Base-by-base conservation (phyloP, 1,140 invertebrate species). In the Sinella curviseta region DNA sequence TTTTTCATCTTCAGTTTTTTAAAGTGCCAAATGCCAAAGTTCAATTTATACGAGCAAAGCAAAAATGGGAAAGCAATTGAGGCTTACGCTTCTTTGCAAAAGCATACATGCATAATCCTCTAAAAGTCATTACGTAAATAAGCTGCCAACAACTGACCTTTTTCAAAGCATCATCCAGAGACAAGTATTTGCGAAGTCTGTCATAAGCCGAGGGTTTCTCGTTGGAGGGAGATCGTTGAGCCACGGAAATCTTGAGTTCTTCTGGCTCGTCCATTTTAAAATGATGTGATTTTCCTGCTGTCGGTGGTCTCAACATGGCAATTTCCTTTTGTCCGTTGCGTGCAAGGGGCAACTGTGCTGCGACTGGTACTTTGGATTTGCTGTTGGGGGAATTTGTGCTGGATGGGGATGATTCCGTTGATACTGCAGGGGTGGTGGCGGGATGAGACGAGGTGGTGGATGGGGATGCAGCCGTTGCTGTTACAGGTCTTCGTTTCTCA, bases 311-410 rank as follows among this genome's bases (percentile, higher is more conserved):
- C 57, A 90, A 87, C 82, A 91, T 84, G 1, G 90, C 88, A 14
- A 90, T 88, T 85, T 92, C 91, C 81, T 91, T 90, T 82, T 92
- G 89, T 20, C 90, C 91, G 34, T 8, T 26, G 26, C 26, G 2
- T 39, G 74, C 17, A 36, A 3, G 65, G 31, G 2, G 70, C 12
- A 74, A 74, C 12, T 74, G 3, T 2, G 2, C 70, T 36, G 34
- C 3, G 74, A 31, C 74, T 4, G 8, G 8, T n/a, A n/a, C n/a
- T 2, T 75, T 8, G 74, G 31, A 75, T 16, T 36, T 39, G 74
- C 4, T 26, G 24, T 30, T 75, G 34, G 34, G 14, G 34, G 74
- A 12, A n/a, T 16, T 28, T 75, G 34, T 36, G 26, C 74, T 75
- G 35, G n/a, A 31, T 8, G 16, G 74, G 36, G 75, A 2, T 33